These are phyloP conservation scores for Acanthis flammea DNA, from an alignment of 2,797 vertebrate species.

Conservation along the genomic window DNA sequence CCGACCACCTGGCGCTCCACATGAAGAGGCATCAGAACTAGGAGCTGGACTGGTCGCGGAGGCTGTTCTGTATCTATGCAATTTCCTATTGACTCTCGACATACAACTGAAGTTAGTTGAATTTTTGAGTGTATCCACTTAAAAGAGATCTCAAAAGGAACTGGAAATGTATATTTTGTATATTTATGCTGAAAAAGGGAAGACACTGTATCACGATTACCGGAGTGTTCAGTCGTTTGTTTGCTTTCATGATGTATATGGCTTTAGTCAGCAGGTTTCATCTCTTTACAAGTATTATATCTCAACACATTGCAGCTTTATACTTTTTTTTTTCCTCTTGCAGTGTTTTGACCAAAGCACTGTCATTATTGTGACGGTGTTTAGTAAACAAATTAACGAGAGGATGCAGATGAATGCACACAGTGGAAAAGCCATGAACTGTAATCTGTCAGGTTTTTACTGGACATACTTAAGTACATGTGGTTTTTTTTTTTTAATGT, in stretches of 20 bases:
- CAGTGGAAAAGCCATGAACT: constrained; percentile 70
- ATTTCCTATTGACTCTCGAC: constrained; percentile 33
- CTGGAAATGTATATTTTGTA: constrained; percentile 84
- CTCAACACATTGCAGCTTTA: constrained; percentile 57
- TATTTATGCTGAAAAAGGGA: constrained; percentile 79
- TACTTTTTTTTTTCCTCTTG: constrained; percentile 18
- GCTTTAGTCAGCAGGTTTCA: constrained; percentile 73
- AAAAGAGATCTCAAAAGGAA: constrained; percentile 53
- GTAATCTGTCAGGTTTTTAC: constrained; percentile 70
- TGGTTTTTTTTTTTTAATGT: background rate
- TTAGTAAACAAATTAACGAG: constrained; percentile 69
- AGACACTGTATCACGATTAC: constrained; percentile 74
- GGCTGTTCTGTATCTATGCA: constrained; percentile 62
- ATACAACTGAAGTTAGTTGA: constrained; percentile 8
- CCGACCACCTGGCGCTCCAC: constrained; percentile 96
- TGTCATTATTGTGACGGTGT: constrained; percentile 70
- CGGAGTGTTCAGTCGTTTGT: constrained; percentile 66
- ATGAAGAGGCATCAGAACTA: constrained; percentile 98
- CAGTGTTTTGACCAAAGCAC: constrained; percentile 76
- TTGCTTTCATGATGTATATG: constrained; percentile 64
- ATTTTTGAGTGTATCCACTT: constrained; percentile 51
- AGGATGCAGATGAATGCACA: constrained; percentile 58
- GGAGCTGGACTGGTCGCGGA: background rate
- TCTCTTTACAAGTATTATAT: constrained; percentile 75
- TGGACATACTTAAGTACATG: constrained; percentile 60